phyloP scores from a whole-genome alignment of 2,797 vertebrate species.

The Chelmon rostratus region DNA sequence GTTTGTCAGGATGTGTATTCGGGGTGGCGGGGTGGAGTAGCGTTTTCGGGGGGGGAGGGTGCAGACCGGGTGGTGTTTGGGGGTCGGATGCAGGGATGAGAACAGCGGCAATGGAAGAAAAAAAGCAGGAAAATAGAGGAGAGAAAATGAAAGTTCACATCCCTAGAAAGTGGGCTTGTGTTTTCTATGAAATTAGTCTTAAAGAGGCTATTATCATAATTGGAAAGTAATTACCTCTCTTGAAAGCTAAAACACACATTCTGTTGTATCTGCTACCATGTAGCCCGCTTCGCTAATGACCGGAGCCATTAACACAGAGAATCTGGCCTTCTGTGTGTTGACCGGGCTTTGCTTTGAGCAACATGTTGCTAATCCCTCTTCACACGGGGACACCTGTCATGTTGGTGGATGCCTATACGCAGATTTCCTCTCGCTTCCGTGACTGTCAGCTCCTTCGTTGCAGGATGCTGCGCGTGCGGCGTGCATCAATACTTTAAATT shows the following conservation, averaged over 20 bases:
- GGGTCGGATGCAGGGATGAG: slow-evolving; percentile 22
- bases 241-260: slow-evolving; percentile 48
- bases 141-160: slow-evolving; percentile 38
- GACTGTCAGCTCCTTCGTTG: neutral
- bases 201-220: slow-evolving; percentile 64
- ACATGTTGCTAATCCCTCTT: slow-evolving; percentile 12
- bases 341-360: slow-evolving; percentile 23
- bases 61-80: slow-evolving; percentile 9
- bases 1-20: slow-evolving; percentile 61
- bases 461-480: too few species aligned
- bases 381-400: neutral
- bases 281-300: slow-evolving; percentile 53
- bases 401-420: neutral
- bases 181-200: slow-evolving; percentile 47
- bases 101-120: neutral
- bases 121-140: slow-evolving; percentile 24
- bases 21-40: slow-evolving; percentile 21
- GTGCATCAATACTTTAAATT: too few species aligned
- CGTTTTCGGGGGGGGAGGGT: slow-evolving; percentile 65
- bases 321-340: slow-evolving; percentile 34
- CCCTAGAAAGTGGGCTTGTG: slow-evolving; percentile 24
- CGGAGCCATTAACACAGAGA: slow-evolving; percentile 39
- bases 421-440: neutral
- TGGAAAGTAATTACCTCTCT: slow-evolving; percentile 56
- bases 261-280: slow-evolving; percentile 42